Percentiles rank a stretch among this genome's conserved stretches.
These are phyloP conservation scores for Mesocricetus auratus DNA, from an alignment of 2,113 vertebrate species.

Conservation along the genomic window DNA sequence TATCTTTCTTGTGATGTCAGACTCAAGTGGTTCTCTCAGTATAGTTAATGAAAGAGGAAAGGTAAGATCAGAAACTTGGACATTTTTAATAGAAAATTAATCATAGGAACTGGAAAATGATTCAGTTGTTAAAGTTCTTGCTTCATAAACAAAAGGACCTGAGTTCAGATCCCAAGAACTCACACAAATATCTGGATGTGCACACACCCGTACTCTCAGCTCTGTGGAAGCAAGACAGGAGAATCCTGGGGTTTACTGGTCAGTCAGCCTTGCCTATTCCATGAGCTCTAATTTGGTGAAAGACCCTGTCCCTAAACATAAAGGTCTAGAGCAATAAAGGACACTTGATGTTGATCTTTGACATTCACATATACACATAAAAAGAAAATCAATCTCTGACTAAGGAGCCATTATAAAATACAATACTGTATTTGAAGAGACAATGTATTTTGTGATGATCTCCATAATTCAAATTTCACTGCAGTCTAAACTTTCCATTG, in stretches of 20 bases:
- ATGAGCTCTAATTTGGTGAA: neutral
- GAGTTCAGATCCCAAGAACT: neutral
- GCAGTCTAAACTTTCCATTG: neutral
- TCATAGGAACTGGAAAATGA: neutral
- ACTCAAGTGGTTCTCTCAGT: neutral
- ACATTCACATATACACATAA: neutral
- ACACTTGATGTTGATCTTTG: neutral
- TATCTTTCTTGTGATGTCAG: constrained; percentile 55
- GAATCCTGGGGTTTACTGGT: neutral
- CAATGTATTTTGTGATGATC: neutral
- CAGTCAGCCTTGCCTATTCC: neutral
- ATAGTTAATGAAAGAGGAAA: neutral
- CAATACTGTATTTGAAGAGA: constrained; percentile 1
- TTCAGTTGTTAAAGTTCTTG: neutral
- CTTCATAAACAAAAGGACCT: neutral
- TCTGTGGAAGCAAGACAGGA: neutral
- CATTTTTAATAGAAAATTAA: constrained; percentile 26
- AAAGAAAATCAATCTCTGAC: neutral
- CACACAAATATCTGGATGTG: neutral
- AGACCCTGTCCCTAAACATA: neutral
- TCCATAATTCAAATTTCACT: constrained; percentile 20
- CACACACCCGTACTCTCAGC: neutral
- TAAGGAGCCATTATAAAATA: constrained; percentile 25
- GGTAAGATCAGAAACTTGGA: constrained; percentile 28
- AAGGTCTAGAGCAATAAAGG: neutral